phyloP scores from a whole-genome alignment of 1,140 invertebrate genomes.

The Drosophila kohkoa region DNA sequence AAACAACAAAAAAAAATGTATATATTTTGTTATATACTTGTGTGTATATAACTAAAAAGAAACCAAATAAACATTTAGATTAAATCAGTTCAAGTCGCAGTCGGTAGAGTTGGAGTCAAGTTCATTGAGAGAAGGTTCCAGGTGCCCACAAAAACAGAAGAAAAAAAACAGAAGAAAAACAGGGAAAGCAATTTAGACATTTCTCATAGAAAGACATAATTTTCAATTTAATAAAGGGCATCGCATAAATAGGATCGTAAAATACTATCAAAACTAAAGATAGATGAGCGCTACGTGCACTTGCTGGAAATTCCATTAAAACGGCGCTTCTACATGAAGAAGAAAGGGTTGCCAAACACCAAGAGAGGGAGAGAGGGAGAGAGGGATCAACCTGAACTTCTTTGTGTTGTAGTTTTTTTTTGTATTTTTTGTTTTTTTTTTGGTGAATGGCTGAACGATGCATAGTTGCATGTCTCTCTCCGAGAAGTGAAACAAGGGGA shows the following conservation, averaged over 20 bases:
- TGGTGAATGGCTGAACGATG: constrained; percentile 59
- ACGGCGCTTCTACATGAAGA: constrained; percentile 27
- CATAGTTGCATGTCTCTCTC: constrained; percentile 69
- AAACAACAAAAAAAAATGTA: constrained; percentile 40
- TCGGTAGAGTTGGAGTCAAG: constrained; percentile 40
- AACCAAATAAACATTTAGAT: constrained; percentile 74
- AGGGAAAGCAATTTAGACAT: constrained; percentile 63
- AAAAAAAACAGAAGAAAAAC: background rate
- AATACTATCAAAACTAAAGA: constrained; percentile 78
- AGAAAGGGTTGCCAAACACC: constrained; percentile 54
- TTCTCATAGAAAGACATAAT: constrained; percentile 82
- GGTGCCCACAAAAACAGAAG: background rate
- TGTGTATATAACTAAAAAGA: constrained; percentile 38
- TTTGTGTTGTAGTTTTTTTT: background rate
- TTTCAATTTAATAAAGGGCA: constrained; percentile 81
- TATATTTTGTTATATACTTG: too few species aligned
- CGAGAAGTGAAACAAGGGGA: constrained; percentile 23
- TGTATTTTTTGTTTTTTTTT: constrained; percentile 20
- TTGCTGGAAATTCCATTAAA: constrained; percentile 57
- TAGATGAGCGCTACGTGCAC: constrained; percentile 74
- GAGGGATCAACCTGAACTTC: background rate
- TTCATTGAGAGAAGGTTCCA: constrained; percentile 57
- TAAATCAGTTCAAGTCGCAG: constrained; percentile 53
- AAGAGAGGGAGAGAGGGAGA: constrained; percentile 1
- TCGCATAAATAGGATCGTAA: constrained; percentile 66